Evolutionary conservation across 2,888 invertebrate genomes (phyloP).

Genomic region (Miltochrista miniata): DNA sequence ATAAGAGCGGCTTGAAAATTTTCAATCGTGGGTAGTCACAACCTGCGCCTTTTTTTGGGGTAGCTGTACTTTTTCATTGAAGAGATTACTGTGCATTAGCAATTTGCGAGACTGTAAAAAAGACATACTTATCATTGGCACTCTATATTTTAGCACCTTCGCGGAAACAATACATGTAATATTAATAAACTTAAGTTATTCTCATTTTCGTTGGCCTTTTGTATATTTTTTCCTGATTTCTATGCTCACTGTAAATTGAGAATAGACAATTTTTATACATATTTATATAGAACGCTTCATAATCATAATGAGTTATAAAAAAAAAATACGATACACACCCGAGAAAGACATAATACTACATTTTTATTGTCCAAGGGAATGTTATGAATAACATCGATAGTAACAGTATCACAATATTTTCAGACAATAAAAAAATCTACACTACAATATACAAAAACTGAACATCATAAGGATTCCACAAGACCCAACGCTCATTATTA

Average conservation of each 20-base stretch:
- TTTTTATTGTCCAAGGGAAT: constrained; percentile 64
- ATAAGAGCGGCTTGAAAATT: no score
- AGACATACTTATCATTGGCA: constrained; percentile 51
- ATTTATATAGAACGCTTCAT: neutral
- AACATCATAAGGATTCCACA: no score
- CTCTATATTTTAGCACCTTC: constrained; percentile 59
- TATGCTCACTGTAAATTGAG: no score
- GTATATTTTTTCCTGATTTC: no score
- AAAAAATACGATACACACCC: constrained; percentile 39
- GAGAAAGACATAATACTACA: constrained; percentile 52
- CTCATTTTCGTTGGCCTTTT: no score
- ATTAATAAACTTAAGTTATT: no score
- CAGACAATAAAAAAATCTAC: constrained; percentile 2
- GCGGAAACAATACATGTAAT: neutral
- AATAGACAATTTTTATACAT: no score
- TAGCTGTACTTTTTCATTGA: no score
- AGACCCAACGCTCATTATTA: neutral
- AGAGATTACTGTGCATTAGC: no score
- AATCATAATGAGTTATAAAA: neutral
- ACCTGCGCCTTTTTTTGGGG: no score
- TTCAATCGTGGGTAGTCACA: no score
- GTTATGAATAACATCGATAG: constrained; percentile 37
- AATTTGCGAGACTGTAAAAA: no score
- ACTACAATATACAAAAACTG: neutral
- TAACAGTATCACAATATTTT: constrained; percentile 37